These are phyloP conservation scores for Callimorpha dominula DNA, from an alignment of 2,888 invertebrate species.

Conservation along the genomic window DNA sequence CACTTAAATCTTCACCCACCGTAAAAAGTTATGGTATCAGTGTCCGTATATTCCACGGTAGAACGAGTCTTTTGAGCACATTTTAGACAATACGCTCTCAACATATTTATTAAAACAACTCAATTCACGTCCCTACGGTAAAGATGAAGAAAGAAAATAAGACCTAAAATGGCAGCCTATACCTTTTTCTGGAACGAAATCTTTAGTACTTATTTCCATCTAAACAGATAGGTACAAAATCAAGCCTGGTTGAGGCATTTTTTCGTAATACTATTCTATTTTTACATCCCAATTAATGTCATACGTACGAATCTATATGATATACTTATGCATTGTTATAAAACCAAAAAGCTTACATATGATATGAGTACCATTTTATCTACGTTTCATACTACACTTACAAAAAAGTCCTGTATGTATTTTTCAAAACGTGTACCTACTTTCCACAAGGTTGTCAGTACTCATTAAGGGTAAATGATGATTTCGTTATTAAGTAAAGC, in stretches of 20 bases:
- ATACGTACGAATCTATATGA: constrained; percentile 19
- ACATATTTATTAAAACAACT: neutral
- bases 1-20: no score
- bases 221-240: constrained; percentile 24
- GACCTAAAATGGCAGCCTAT: neutral
- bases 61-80: neutral
- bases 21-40: no score
- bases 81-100: neutral
- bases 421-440: neutral
- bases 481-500: neutral
- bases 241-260: constrained; percentile 25
- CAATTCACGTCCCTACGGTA: neutral
- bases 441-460: neutral
- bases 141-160: neutral
- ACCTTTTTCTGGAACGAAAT: constrained; percentile 11
- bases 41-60: neutral
- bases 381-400: neutral
- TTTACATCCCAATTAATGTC: constrained; percentile 19
- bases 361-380: neutral
- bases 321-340: constrained; percentile 22
- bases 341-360: neutral
- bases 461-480: neutral
- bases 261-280: constrained; percentile 27
- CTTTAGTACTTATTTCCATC: constrained; percentile 19
- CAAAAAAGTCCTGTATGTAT: neutral